Evolutionary conservation across 1,140 invertebrate genomes (phyloP).

Genomic region (Gryllus bimaculatus): DNA sequence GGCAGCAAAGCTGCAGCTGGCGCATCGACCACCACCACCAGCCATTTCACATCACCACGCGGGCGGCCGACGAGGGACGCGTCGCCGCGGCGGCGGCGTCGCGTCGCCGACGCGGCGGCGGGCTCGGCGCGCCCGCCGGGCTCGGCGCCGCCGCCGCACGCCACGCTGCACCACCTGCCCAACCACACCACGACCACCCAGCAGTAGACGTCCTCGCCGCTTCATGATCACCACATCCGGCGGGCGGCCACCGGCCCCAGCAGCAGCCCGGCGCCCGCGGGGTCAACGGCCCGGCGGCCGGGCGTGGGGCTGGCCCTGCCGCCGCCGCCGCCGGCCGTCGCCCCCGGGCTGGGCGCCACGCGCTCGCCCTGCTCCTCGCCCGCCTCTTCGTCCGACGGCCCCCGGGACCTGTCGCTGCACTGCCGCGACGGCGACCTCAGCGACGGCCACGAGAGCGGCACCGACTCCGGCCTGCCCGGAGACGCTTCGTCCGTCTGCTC

Average conservation of each 20-base stretch:
- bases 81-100: neutral
- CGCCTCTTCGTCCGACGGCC: slow-evolving; percentile 24
- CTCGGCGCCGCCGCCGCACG: neutral
- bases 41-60: neutral
- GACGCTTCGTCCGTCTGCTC: slow-evolving; percentile 32
- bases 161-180: neutral
- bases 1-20: neutral
- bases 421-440: slow-evolving; percentile 28
- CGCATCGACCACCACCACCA: neutral
- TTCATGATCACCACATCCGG: slow-evolving; percentile 34
- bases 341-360: slow-evolving; percentile 25
- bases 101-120: neutral
- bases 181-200: slow-evolving; percentile 8
- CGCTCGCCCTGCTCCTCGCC: slow-evolving; percentile 26
- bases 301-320: neutral
- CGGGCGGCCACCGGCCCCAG: slow-evolving; percentile 16
- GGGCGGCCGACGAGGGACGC: neutral
- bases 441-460: slow-evolving; percentile 31
- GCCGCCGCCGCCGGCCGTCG: slow-evolving; percentile 25
- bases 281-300: slow-evolving; percentile 4
- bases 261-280: too few relatives aligned
- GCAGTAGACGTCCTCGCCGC: slow-evolving; percentile 25
- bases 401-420: slow-evolving; percentile 29
- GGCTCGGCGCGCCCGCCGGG: too few relatives aligned
- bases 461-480: slow-evolving; percentile 29